Conservation (phyloP, 2,113 vertebrate genomes). For the Ictidomys tridecemlineatus region DNA sequence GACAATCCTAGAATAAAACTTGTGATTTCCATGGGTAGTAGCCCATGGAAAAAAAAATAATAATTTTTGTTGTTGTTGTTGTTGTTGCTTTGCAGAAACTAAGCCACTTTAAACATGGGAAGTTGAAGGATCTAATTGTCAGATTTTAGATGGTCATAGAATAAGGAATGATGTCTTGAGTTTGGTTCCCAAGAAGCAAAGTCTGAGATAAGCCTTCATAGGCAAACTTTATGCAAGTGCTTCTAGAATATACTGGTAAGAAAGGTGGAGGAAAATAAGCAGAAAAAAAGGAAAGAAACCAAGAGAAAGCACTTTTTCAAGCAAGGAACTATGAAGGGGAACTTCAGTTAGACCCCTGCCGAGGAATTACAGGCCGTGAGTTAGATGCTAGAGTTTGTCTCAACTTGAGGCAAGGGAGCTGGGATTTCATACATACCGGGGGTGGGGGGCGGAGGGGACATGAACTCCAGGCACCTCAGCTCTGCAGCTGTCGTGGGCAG, state of each 20-base stretch:
- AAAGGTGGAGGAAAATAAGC: too few species aligned
- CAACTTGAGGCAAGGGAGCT: neutral
- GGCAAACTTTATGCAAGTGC: neutral
- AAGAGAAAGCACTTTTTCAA: neutral
- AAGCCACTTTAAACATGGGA: neutral
- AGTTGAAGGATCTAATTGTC: accelerated
- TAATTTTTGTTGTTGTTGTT: too few species aligned
- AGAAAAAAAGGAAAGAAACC: neutral
- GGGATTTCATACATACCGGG: neutral
- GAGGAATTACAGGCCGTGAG: neutral
- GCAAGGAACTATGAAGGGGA: neutral
- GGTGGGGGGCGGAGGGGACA: too few species aligned
- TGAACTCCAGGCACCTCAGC: neutral
- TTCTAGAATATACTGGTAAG: neutral
- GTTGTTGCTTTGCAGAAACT: neutral
- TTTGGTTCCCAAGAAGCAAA: neutral
- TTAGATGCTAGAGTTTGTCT: neutral
- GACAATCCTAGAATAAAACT: neutral
- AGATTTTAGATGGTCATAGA: neutral
- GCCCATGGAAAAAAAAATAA: too few species aligned
- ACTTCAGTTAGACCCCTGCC: neutral
- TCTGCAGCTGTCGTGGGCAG: neutral
- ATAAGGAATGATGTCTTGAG: neutral
- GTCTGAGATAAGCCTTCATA: neutral
- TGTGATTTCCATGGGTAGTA: neutral